Base-by-base conservation (phyloP, 2,888 invertebrate genomes). In the Ptycholaimellus sp. region DNA sequence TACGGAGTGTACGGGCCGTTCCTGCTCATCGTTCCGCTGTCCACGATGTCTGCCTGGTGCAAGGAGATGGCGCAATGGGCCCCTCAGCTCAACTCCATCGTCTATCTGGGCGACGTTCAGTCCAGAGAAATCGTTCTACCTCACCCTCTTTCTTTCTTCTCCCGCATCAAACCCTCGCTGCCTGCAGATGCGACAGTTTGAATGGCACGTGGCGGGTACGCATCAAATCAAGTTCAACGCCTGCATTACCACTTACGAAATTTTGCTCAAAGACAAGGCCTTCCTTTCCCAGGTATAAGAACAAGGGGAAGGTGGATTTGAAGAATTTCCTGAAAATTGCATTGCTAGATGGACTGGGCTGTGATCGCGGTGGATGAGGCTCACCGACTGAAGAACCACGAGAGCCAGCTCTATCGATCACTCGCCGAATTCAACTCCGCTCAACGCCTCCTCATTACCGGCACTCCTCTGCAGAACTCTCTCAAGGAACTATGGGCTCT, bases 21-120 rank as follows among this genome's bases (percentile, higher is more conserved):
- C 64, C 69, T 99, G 37, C 72, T 96, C 56, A 90, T 96, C 35
- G 90, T 96, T 29, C 96, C 96, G 7, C 65, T 96, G 35, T 90
- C 90, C 41, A 96, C 96, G 25, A 82, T 96, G 76, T 82, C 85
- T 33, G 83, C 90, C n/a, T 96, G 96, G 96, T 90, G 93, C n/a
- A n/a, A n/a, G n/a, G 96, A 99, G 63, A 90, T 93, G 61, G 67
- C 70, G 33, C 74, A 77, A 46, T 96, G 96, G 96, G 85, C 81
- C 17, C 90, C 93, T 2, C 80, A 85, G 53, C 70, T 96, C 62
- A 96, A 96, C 66, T 76, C 90, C 41, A 82, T 99, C 30, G 80
- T 82, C 14, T 96, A 96, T 59, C 70, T 96, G 49, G 96, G 96
- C 16, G 93, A 96, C 62, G 75, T 85, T 6, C 71, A 69, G 48